These are phyloP conservation scores for Phoxinus phoxinus DNA, from an alignment of 2,113 vertebrate genomes.

Conservation along the genomic window DNA sequence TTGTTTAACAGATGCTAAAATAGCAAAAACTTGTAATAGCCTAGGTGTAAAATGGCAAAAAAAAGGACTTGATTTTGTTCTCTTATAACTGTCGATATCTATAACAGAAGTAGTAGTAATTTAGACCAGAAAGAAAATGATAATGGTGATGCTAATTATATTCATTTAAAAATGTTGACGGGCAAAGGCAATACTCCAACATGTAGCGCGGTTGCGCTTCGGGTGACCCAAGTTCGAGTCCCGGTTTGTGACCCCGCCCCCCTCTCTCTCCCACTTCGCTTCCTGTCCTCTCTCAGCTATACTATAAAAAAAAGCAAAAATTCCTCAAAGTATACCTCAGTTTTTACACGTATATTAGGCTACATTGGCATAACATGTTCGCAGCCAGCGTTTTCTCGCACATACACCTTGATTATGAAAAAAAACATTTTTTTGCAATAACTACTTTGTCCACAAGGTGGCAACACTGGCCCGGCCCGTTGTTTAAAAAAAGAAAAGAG, in stretches of 20 bases:
- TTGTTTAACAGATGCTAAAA: neutral
- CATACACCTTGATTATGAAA: neutral
- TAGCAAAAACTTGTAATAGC: neutral
- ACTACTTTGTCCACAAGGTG: neutral
- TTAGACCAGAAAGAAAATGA: neutral
- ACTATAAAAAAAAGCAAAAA: too few relatives aligned
- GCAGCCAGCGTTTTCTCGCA: neutral
- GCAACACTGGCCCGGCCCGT: neutral
- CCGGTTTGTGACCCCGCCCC: too few relatives aligned
- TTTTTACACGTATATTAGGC: neutral
- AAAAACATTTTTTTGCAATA: neutral
- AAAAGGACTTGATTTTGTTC: neutral
- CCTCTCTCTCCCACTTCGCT: too few relatives aligned
- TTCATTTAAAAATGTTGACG: neutral
- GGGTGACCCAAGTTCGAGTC: too few relatives aligned
- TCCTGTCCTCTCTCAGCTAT: too few relatives aligned
- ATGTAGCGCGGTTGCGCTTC: too few relatives aligned
- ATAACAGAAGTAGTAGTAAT: neutral
- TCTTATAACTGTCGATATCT: neutral
- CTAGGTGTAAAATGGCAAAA: neutral
- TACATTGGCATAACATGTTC: neutral
- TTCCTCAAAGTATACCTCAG: too few relatives aligned
- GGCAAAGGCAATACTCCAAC: too few relatives aligned
- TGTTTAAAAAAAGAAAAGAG: neutral
- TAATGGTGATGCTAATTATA: neutral